Conservation (phyloP, 1,140 invertebrate genomes). For the Ostrea denselamellosa region DNA sequence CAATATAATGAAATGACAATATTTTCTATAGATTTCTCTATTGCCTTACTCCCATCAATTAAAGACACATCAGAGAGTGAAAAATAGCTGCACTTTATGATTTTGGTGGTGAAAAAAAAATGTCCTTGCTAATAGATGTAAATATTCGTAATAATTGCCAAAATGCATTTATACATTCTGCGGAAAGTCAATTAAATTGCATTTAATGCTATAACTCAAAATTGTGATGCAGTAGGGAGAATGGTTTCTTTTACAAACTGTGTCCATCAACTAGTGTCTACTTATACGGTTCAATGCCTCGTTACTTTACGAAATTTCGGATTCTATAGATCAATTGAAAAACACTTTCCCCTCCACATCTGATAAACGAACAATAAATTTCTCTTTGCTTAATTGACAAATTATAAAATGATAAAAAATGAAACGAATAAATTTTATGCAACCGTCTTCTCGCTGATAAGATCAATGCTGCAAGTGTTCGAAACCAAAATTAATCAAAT, state of each 20-base stretch:
- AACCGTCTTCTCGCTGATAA: constrained; percentile 7
- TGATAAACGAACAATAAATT: constrained; percentile 36
- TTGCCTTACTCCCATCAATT: constrained; percentile 1
- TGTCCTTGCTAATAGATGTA: constrained; percentile 18
- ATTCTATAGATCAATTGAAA: constrained; percentile 37
- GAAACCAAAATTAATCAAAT: constrained; percentile 43
- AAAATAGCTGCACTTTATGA: neutral
- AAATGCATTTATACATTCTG: constrained; percentile 27
- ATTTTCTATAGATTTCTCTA: neutral
- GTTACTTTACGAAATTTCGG: constrained; percentile 17
- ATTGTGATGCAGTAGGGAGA: constrained; percentile 19
- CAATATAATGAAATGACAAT: constrained; percentile 1
- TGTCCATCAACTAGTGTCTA: neutral
- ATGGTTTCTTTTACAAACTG: neutral
- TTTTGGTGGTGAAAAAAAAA: constrained; percentile 2
- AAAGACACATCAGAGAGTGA: neutral
- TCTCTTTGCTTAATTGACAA: constrained; percentile 33
- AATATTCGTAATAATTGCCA: constrained; percentile 32
- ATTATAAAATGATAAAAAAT: constrained; percentile 34
- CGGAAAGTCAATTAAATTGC: constrained; percentile 26
- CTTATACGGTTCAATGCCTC: constrained; percentile 26
- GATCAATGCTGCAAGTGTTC: neutral
- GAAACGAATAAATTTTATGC: constrained; percentile 42
- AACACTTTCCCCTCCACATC: constrained; percentile 25
- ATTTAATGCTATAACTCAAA: constrained; percentile 35